Percentiles rank a stretch among this genome's conserved stretches.
phyloP scores from a whole-genome alignment of 2,888 invertebrate species.

The Spicauda simplicius region DNA sequence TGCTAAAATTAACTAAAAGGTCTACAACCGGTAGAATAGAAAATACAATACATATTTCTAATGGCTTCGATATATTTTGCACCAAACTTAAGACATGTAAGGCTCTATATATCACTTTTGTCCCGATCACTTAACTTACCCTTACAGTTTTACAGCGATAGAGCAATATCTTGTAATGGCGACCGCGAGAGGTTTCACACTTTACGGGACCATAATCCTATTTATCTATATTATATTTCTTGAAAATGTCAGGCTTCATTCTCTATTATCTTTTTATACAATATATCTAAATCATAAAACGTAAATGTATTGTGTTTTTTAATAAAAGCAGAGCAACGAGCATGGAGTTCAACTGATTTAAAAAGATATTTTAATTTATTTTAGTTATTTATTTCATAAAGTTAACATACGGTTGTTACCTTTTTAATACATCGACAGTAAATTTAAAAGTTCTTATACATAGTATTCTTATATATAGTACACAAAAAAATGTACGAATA shows the following conservation, averaged over 20 bases:
- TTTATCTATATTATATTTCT: neutral
- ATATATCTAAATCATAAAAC: too few species aligned
- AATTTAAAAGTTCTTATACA: too few species aligned
- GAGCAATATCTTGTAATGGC: constrained; percentile 19
- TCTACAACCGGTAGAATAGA: neutral
- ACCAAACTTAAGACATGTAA: constrained; percentile 9
- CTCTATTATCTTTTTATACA: neutral
- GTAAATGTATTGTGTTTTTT: too few species aligned
- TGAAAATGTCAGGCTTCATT: neutral
- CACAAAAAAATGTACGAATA: too few species aligned
- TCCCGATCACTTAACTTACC: constrained; percentile 18
- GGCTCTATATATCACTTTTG: constrained; percentile 22
- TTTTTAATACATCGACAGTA: too few species aligned
- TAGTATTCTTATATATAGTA: too few species aligned
- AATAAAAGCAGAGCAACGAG: too few species aligned
- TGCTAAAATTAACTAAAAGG: neutral
- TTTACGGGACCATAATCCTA: neutral
- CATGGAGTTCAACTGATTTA: too few species aligned
- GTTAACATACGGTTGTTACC: too few species aligned
- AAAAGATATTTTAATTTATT: too few species aligned
- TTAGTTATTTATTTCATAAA: too few species aligned
- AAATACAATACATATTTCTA: constrained; percentile 18
- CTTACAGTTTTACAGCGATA: constrained; percentile 14
- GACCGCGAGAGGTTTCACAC: constrained; percentile 1
- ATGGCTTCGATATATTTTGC: constrained; percentile 24